Evolutionary conservation across 2,113 vertebrate species (phyloP), one percentile per base, ranked within the genome.

Genomic region (Rhombomys opimus): DNA sequence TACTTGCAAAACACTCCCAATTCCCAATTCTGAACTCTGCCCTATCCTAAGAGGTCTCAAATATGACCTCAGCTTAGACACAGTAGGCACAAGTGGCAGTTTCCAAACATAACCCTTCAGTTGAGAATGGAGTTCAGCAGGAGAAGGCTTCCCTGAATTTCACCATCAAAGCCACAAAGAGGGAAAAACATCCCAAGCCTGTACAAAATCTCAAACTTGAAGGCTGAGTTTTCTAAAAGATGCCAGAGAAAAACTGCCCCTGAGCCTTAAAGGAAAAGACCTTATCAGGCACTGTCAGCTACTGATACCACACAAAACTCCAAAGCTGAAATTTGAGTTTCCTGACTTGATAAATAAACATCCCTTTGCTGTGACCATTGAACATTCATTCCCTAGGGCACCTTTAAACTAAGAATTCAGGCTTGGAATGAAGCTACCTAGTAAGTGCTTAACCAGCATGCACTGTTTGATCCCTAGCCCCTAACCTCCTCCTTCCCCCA

Each of bases 281-380:
- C 32, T 85, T 85, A 63, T 87, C 86, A n/a, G 54, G 41, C 61
- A 38, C 89, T 95, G 89, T 92, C 81, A 87, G 68, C 78, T 77
- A 84, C 57, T 27, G 72, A 68, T 50, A 46, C 35, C 67, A 68
- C 65, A 75, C n/a, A 68, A 86, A 95, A 89, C 41, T n/a, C 50
- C 59, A 80, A 84, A 8, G 61, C 61, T 82, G 27, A 65, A 50
- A 46, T 41, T 68, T 54, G 1, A 73, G 54, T 77, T 84, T 84
- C 81, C 57, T 63, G 59, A 85, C 59, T 65, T 85, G 38, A 46
- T 59, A 92, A 52, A 52, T 52, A 85, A 2, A 50, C 25, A 87
- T 87, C 57, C 27, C 67, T 90, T 90, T 89, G 68, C 70, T 89
- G 65, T n/a, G 65, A 70, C 86, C 89, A 63, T 25, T 46, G 35